Percentiles rank a stretch among this genome's conserved stretches.
phyloP scores from a whole-genome alignment of 2,888 invertebrate species.

The Brenthis daphne region DNA sequence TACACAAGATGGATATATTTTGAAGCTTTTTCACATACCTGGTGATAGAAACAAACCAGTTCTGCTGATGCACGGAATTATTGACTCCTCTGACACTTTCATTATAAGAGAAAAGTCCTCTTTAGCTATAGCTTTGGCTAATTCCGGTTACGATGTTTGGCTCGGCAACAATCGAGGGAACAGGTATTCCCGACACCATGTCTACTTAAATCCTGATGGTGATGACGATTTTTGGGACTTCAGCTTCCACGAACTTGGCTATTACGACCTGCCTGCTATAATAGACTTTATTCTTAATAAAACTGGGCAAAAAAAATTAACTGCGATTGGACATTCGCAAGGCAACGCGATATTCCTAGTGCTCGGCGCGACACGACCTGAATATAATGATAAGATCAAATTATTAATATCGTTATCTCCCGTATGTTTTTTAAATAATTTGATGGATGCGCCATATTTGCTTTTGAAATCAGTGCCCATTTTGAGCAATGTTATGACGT shows the following conservation, averaged over 20 bases:
- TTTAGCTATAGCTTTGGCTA: conserved; percentile 56
- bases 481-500: conserved; percentile 62
- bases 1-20: conserved; percentile 51
- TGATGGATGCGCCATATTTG: conserved; percentile 47
- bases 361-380: conserved; percentile 71
- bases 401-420: conserved; percentile 79
- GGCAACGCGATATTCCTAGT: conserved; percentile 82
- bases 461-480: conserved; percentile 51
- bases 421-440: conserved; percentile 69
- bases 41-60: conserved; percentile 45
- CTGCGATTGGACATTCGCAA: conserved; percentile 86
- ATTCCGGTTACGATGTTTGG: conserved; percentile 75
- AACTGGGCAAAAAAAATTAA: conserved; percentile 77
- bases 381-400: conserved; percentile 80
- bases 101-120: conserved; percentile 50
- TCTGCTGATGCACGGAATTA: conserved; percentile 51
- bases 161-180: conserved; percentile 78
- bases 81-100: conserved; percentile 51
- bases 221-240: conserved; percentile 73
- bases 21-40: conserved; percentile 47
- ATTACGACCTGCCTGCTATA: conserved; percentile 85
- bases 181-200: conserved; percentile 79
- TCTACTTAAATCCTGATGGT: conserved; percentile 52
- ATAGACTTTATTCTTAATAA: conserved; percentile 54
- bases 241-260: conserved; percentile 86